Conservation (phyloP, 1,140 invertebrate species). For the Octopus sinensis region DNA sequence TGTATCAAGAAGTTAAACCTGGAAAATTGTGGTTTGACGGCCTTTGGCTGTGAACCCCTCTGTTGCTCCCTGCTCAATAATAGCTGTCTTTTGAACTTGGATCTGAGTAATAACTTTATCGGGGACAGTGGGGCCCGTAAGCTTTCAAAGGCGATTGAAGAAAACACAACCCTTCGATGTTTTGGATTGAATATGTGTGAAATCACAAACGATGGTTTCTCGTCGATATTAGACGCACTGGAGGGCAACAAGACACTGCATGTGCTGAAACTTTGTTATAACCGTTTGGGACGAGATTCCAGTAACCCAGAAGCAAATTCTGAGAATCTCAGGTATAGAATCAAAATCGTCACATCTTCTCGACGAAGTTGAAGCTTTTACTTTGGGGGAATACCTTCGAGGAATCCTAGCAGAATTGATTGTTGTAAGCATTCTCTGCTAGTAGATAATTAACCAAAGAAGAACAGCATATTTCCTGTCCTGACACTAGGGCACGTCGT, state of each 20-base stretch:
- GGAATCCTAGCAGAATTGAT: constrained; percentile 28
- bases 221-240: constrained; percentile 46
- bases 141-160: constrained; percentile 43
- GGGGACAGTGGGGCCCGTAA: constrained; percentile 43
- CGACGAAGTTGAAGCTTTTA: constrained; percentile 53
- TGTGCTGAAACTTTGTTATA: constrained; percentile 48
- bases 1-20: constrained; percentile 44
- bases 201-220: constrained; percentile 52
- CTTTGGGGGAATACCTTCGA: constrained; percentile 54
- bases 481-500: too few relatives aligned
- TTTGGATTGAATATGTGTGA: constrained; percentile 54
- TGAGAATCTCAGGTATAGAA: constrained; percentile 45
- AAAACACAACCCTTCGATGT: constrained; percentile 47
- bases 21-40: constrained; percentile 51
- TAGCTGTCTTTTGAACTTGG: constrained; percentile 43
- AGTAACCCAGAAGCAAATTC: constrained; percentile 38
- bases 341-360: constrained; percentile 49
- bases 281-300: constrained; percentile 42
- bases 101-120: constrained; percentile 51
- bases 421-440: too few relatives aligned
- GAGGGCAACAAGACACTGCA: constrained; percentile 44
- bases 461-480: too few relatives aligned
- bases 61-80: constrained; percentile 44
- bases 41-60: constrained; percentile 37
- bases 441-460: too few relatives aligned